Percentiles rank a stretch among this genome's conserved stretches.
phyloP scores from a whole-genome alignment of 2,888 invertebrate species.

The Malthinus seriepunctatus region DNA sequence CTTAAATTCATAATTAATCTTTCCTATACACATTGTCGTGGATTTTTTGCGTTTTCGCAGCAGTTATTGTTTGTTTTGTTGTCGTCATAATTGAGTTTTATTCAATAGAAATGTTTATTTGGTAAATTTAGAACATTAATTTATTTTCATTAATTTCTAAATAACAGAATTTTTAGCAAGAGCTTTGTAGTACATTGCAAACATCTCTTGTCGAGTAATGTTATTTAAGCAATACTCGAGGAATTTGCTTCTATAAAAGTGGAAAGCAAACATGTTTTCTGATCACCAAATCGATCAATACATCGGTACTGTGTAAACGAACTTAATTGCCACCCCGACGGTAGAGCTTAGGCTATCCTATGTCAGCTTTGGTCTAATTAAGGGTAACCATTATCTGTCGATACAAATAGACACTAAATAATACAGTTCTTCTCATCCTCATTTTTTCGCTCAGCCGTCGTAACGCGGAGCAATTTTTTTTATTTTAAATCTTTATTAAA shows the following conservation, averaged over 20 bases:
- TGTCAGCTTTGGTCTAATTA: slow-evolving; percentile 31
- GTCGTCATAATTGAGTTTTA: no score
- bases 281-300: slow-evolving; percentile 22
- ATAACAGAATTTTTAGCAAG: no score
- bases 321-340: slow-evolving; percentile 25
- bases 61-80: no score
- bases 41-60: no score
- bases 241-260: slow-evolving; percentile 15
- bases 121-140: no score
- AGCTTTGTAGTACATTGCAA: no score
- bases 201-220: slow-evolving; percentile 1
- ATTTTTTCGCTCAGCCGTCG: slow-evolving; percentile 6
- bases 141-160: no score
- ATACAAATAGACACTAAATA: slow-evolving; percentile 26
- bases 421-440: slow-evolving; percentile 9
- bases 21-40: no score
- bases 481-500: no score
- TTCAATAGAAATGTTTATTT: no score
- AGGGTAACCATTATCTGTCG: slow-evolving; percentile 27
- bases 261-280: slow-evolving; percentile 23
- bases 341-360: slow-evolving; percentile 24
- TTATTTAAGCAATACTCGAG: slow-evolving; percentile 4
- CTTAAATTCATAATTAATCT: no score
- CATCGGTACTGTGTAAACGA: slow-evolving; percentile 20
- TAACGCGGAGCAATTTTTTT: neutral